Conservation (phyloP, 2,113 vertebrate genomes). For the Turdus rufiventris region DNA sequence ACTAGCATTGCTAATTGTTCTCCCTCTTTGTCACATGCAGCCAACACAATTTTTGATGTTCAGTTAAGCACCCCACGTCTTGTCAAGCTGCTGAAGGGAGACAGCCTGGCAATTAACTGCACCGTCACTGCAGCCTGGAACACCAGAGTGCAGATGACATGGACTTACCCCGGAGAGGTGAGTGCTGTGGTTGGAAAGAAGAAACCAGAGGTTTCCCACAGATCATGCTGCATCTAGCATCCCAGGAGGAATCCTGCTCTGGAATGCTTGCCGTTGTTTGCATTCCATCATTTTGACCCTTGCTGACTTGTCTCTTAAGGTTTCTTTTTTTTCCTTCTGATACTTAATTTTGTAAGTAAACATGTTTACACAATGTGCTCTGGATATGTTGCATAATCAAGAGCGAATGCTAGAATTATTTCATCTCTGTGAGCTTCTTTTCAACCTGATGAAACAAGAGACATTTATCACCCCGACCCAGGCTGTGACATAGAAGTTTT, state of each 20-base stretch:
- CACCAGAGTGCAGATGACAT: slow-evolving; percentile 88
- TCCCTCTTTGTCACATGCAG: slow-evolving; percentile 58
- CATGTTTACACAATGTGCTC: slow-evolving; percentile 5
- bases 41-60: slow-evolving; percentile 82
- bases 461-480: slow-evolving; percentile 40
- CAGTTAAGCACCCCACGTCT: slow-evolving; percentile 78
- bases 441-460: neutral
- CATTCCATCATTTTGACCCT: slow-evolving; percentile 8
- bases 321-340: slow-evolving; percentile 11
- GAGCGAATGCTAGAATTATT: neutral
- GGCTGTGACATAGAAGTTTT: slow-evolving; percentile 32
- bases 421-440: slow-evolving; percentile 28
- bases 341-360: slow-evolving; percentile 39
- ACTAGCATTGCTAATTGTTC: neutral
- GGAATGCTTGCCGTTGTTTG: neutral
- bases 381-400: slow-evolving; percentile 6
- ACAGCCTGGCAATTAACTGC: slow-evolving; percentile 84
- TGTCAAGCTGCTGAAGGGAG: slow-evolving; percentile 77
- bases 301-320: slow-evolving; percentile 34
- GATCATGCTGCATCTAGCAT: neutral
- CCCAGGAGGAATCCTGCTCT: neutral
- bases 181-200: slow-evolving; percentile 27
- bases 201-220: neutral
- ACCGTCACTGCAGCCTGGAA: slow-evolving; percentile 84
- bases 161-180: slow-evolving; percentile 90